Percentiles rank a stretch among this genome's conserved stretches.
phyloP scores from a whole-genome alignment of 2,113 vertebrate genomes.

The Drymodes brunneopygia region DNA sequence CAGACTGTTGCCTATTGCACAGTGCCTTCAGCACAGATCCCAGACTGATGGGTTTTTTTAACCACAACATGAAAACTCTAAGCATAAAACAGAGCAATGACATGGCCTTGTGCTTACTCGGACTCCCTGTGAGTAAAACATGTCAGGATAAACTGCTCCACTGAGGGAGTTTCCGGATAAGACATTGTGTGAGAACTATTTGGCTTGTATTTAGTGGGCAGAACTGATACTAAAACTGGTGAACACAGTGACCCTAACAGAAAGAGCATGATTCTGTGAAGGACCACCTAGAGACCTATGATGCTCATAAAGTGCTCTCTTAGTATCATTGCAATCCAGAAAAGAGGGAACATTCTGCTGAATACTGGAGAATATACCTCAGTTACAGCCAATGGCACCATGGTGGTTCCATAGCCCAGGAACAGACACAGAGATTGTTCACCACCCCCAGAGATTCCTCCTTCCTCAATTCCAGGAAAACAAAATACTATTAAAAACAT shows the following conservation, averaged over 20 bases:
- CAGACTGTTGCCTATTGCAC: neutral
- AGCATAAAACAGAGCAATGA: neutral
- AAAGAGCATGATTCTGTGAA: neutral
- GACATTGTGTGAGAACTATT: neutral
- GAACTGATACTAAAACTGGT: neutral
- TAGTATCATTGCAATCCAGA: neutral
- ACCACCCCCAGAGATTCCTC: neutral
- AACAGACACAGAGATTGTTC: neutral
- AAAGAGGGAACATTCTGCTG: neutral
- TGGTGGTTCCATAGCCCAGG: neutral
- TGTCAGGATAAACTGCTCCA: neutral
- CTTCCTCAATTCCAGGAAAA: neutral
- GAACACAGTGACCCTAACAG: neutral
- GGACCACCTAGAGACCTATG: neutral
- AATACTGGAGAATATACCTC: neutral
- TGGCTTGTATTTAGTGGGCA: neutral
- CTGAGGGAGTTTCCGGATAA: neutral
- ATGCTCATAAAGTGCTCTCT: neutral
- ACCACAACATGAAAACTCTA: neutral
- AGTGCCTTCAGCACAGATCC: neutral
- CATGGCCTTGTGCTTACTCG: neutral
- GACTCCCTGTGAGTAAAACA: neutral
- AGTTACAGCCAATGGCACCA: neutral
- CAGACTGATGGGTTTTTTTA: neutral
- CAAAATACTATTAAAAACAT: neutral